These are phyloP conservation scores for Ochotona curzoniae DNA, from an alignment of 2,113 vertebrate species.

Conservation along the genomic window DNA sequence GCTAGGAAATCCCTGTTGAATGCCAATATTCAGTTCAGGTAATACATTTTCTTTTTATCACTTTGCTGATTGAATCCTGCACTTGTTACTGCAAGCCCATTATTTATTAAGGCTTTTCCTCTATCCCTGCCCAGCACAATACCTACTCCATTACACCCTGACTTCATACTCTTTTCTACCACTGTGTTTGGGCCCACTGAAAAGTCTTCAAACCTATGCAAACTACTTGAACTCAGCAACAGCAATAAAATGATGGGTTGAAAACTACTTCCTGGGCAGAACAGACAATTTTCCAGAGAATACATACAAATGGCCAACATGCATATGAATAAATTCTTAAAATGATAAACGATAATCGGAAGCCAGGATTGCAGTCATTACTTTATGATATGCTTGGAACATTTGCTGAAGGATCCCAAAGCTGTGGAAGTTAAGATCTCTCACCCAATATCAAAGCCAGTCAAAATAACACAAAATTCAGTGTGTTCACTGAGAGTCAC, in stretches of 20 bases:
- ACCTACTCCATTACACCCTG: neutral
- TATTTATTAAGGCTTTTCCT: neutral
- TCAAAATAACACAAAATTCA: neutral
- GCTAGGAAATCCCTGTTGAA: neutral
- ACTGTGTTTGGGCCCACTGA: neutral
- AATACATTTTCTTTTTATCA: neutral
- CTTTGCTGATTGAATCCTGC: rapidly evolving
- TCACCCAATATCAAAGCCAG: neutral
- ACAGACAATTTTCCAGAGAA: neutral
- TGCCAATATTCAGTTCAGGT: neutral
- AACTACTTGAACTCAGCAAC: neutral
- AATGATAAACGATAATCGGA: neutral
- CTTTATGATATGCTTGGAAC: too few species aligned
- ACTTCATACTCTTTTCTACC: neutral
- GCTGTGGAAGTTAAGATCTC: too few species aligned
- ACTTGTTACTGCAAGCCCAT: neutral
- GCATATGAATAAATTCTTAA: too few species aligned
- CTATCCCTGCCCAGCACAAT: neutral
- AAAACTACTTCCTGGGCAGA: neutral
- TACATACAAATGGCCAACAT: neutral
- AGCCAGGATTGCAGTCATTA: too few species aligned
- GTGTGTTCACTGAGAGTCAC: neutral
- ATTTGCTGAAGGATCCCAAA: too few species aligned
- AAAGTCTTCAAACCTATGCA: neutral
- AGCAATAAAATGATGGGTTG: neutral